Evolutionary conservation across 2,888 invertebrate genomes (phyloP), one percentile per base, ranked within the genome.

Genomic region (Aleiodes testaceus): DNA sequence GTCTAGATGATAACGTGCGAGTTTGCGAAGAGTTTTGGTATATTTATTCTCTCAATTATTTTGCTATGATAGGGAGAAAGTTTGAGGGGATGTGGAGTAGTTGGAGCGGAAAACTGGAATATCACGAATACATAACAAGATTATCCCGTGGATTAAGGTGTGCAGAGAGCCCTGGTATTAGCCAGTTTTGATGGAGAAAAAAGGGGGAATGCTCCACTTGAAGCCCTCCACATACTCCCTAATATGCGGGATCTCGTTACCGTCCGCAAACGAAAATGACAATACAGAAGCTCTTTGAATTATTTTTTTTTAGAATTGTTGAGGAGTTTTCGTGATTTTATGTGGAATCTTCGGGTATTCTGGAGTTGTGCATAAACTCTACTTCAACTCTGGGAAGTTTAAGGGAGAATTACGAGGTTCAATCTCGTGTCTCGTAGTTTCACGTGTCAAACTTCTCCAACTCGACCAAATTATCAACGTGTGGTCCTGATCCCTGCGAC

Each of bases 71-170:
- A 36, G 1, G 36, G 7, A 36, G 36, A 36, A 9, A 36, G 36
- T 36, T 7, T 9, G 9, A 9, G 7, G 1, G 11, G 9, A 36
- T 36, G 9, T 11, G 2, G 9, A 36, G 9, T 11, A 36, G 6
- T 45, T 44, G 1, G 26, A 44, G 3, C 1, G 4, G 72, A 67
- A 61, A 70, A 53, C 78, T 80, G 81, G 79, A 80, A 79, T 83
- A 84, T 83, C 82, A 81, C 77, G 59, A 64, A 64, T 36, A 71
- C 76, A 77, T 82, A 86, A 86, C 85, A 81, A 82, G 86, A 86
- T 86, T 86, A 86, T 83, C 81, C 79, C 74, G 74, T 14, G 67
- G 64, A 55, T 18, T 49, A 65, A 30, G 66, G 22, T 44, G 52
- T 55, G 42, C 49, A 36, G 65, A 73, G 61, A n/a, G n/a, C n/a